Percentiles rank a stretch among this genome's conserved stretches.
phyloP scores from a whole-genome alignment of 1,140 invertebrate species.

The Linepithema humile region DNA sequence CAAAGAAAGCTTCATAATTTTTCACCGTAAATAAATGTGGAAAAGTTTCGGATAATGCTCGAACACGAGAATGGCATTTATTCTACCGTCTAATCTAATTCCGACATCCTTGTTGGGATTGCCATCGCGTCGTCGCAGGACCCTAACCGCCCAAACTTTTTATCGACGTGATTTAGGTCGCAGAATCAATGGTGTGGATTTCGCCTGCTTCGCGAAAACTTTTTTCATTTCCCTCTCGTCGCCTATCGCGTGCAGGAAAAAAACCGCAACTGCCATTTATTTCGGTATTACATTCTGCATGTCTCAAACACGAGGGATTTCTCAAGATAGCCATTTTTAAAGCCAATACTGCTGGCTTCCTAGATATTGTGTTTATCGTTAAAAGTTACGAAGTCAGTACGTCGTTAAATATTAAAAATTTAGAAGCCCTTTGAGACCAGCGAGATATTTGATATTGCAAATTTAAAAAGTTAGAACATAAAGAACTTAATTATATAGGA shows the following conservation, averaged over 20 bases:
- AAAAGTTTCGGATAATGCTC: not conserved
- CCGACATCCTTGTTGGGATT: not conserved
- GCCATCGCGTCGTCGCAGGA: not conserved
- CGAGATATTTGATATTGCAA: not conserved
- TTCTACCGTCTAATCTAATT: constrained; percentile 20
- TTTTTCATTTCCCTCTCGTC: not conserved
- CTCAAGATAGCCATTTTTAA: constrained; percentile 1
- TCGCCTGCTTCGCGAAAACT: not conserved
- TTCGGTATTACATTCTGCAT: not conserved
- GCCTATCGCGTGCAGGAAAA: not conserved
- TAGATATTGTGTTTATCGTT: constrained; percentile 32
- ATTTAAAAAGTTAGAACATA: constrained; percentile 25
- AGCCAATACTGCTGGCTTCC: not conserved
- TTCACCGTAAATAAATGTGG: not conserved
- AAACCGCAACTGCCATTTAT: not conserved
- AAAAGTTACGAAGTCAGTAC: constrained; percentile 8
- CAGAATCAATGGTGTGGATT: not conserved
- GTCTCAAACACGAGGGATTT: not conserved
- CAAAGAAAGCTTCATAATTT: too few relatives aligned
- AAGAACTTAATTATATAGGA: not conserved
- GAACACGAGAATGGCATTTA: constrained; percentile 19
- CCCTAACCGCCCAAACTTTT: not conserved
- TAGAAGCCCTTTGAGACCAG: not conserved
- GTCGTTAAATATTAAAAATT: constrained; percentile 36
- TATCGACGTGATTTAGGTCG: constrained; percentile 23